These are phyloP conservation scores for Aurelia sp. DNA, from an alignment of 30 jellyfish, hydroid and myxozoan genomes.

Conservation along the genomic window DNA sequence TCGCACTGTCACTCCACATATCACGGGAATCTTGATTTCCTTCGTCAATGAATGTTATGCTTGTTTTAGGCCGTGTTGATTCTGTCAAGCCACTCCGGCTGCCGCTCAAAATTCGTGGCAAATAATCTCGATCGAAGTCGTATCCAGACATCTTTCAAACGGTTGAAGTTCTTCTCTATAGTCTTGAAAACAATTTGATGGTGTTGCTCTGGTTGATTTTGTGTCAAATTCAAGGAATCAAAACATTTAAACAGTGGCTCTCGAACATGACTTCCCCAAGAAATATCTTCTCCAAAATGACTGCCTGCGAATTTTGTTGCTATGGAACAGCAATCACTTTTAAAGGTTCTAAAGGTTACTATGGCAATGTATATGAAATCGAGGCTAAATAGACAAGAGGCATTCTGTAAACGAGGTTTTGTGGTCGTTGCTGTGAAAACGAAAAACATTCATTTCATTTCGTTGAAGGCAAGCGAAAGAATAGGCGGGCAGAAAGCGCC, in stretches of 20 bases:
- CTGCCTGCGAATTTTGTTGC: constrained; percentile 27
- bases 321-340: constrained; percentile 36
- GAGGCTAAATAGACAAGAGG: constrained; percentile 29
- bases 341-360: constrained; percentile 22
- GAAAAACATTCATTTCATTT: too few species aligned
- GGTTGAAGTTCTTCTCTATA: too few species aligned
- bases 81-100: constrained; percentile 25
- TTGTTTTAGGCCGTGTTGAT: constrained; percentile 45
- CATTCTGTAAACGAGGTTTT: not conserved
- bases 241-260: too few species aligned
- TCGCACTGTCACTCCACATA: constrained; percentile 48
- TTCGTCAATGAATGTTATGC: constrained; percentile 53
- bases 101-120: constrained; percentile 49
- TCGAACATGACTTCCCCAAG: too few species aligned
- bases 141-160: constrained; percentile 29
- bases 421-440: constrained; percentile 72
- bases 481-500: too few species aligned
- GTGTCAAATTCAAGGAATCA: too few species aligned
- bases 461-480: too few species aligned
- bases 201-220: too few species aligned
- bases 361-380: not conserved
- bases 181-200: too few species aligned
- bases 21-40: constrained; percentile 19
- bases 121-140: constrained; percentile 42
- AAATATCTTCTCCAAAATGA: not conserved